Evolutionary conservation across 2,113 vertebrate genomes (phyloP), one percentile per base, ranked within the genome.

Genomic region (Etheostoma cragini): DNA sequence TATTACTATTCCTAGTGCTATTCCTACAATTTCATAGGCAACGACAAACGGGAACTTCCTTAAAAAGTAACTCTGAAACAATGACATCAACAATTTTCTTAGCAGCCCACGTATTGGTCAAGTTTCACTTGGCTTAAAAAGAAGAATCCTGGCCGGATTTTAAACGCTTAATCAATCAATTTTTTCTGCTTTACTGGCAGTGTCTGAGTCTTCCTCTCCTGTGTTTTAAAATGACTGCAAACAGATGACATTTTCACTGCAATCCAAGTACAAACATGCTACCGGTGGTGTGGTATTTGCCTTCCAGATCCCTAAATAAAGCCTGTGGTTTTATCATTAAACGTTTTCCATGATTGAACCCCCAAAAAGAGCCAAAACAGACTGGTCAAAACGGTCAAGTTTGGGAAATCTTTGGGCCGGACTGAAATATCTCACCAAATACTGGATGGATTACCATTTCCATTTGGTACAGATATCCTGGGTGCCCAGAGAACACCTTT

Each of bases 271-370:
- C 45, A 64, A 73, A 81, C 50, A 42, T 26, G 52, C 12, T 30
- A 63, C 24, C 3, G 2, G 62, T 57, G 21, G 49, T 58, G 50
- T 60, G 47, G 10, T 54, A 47, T 71, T 78, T 76, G 56, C 68
- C 21, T 68, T 17, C 21, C 19, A 63, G 22, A 45, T 76, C 22
- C 42, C 21, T 58, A 53, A 69, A 70, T 35, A 72, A 69, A 73
- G 49, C 26, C n/a, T 19, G 19, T 12, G 30, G 11, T 33, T 47
- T 13, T 79, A 26, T 46, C 19, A 47, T 22, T 35, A n/a, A n/a
- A 60, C 24, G 49, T 30, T 60, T 10, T 60, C 24, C 6, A 33
- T 33, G 19, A 19, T 45, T 11, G 6, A 47, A 16, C 24, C 11
- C 54, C 17, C 47, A 33, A 72, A 35, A 35, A 8, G 24, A 46